A percentile compares a stretch with the other conserved stretches of the same genome.
Evolutionary conservation across 37 sponge, comb jelly and placozoan genomes (phyloP).

Genomic region (Chondrilla cf. caribensis): DNA sequence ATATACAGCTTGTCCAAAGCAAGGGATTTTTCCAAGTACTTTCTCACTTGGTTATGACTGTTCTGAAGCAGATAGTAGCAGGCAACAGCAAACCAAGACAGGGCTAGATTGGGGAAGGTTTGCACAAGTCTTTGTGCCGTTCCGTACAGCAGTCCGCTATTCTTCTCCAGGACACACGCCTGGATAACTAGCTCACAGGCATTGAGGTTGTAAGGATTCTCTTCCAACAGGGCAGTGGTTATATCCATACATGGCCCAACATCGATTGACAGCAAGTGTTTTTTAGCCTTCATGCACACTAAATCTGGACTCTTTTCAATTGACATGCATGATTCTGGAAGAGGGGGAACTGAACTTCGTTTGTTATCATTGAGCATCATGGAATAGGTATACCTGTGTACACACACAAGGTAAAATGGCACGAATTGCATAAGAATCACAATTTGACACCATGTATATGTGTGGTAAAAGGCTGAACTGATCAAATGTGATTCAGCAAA

Average conservation of each 20-base stretch:
- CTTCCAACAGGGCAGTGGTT: constrained; percentile 46
- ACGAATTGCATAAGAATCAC: too few species aligned
- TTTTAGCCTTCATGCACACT: constrained; percentile 24
- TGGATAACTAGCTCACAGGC: constrained; percentile 51
- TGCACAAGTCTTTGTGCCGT: constrained; percentile 63
- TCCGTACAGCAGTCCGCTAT: constrained; percentile 57
- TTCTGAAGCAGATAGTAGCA: constrained; percentile 68
- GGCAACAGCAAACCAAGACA: constrained; percentile 82
- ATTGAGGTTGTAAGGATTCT: constrained; percentile 66
- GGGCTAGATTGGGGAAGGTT: constrained; percentile 50
- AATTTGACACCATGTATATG: too few species aligned
- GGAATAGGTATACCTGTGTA: constrained; percentile 29
- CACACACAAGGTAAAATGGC: too few species aligned
- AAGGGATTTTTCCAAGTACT: constrained; percentile 67
- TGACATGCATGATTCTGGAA: not conserved
- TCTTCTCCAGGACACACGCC: constrained; percentile 50
- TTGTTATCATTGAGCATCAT: constrained; percentile 36
- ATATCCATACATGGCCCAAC: constrained; percentile 49
- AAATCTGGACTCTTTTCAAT: constrained; percentile 47
- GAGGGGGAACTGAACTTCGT: not conserved
- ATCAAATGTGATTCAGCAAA: too few species aligned
- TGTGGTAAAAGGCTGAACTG: too few species aligned
- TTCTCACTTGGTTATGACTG: constrained; percentile 57
- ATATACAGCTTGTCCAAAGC: constrained; percentile 52
- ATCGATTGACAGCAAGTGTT: constrained; percentile 28